A percentile compares a stretch with the other conserved stretches of the same genome.
These are phyloP conservation scores for Colletes collaris DNA, from an alignment of 2,888 invertebrate species.

Conservation along the genomic window DNA sequence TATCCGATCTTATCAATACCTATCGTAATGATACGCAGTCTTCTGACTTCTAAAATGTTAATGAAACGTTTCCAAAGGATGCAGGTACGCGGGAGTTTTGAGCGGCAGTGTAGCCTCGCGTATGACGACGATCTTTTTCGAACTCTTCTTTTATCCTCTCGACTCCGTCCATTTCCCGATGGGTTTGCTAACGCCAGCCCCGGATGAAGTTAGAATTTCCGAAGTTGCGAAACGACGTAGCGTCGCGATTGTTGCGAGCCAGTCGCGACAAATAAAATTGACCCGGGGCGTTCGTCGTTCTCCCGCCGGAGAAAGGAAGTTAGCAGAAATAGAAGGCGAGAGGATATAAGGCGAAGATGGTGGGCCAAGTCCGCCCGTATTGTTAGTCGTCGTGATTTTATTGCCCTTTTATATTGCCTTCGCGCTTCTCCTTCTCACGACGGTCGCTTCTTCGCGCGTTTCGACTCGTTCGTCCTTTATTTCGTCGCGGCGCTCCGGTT, in stretches of 20 bases:
- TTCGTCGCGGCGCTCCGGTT: constrained; percentile 15
- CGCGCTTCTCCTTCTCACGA: constrained; percentile 44
- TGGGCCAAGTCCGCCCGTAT: constrained; percentile 59
- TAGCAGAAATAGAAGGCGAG: not conserved
- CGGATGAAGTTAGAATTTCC: constrained; percentile 57
- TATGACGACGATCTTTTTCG: constrained; percentile 5
- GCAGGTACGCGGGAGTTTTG: not conserved
- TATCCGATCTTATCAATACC: too few species aligned
- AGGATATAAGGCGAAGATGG: constrained; percentile 18
- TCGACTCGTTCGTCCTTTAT: constrained; percentile 33
- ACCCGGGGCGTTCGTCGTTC: constrained; percentile 39
- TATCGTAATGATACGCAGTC: too few species aligned
- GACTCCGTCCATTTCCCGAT: constrained; percentile 58
- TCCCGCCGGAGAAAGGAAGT: not conserved
- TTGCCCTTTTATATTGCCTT: constrained; percentile 78
- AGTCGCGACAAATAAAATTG: constrained; percentile 57
- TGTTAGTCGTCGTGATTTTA: constrained; percentile 76
- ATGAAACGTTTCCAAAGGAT: too few species aligned
- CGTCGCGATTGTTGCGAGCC: constrained; percentile 22
- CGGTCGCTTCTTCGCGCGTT: constrained; percentile 38
- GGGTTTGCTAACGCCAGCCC: constrained; percentile 10
- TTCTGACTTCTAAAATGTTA: too few species aligned
- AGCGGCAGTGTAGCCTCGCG: not conserved
- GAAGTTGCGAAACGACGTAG: constrained; percentile 43
- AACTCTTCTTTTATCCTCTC: constrained; percentile 20